Conservation (phyloP, 2,113 vertebrate genomes). For the Nicator chloris region DNA sequence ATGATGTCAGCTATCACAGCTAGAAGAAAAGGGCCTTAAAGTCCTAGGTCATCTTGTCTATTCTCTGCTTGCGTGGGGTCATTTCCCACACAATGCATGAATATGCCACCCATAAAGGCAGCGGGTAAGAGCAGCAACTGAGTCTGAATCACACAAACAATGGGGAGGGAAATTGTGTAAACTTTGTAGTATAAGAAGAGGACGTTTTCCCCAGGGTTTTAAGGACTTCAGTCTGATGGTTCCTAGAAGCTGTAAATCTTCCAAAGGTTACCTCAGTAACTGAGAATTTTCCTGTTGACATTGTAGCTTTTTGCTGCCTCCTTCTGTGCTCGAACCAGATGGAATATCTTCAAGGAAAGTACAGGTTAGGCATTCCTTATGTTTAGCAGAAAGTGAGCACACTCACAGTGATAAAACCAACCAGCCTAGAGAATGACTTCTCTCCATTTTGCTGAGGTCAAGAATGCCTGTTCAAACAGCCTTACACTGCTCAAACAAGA, state of each 20-base stretch:
- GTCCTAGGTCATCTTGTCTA: background rate
- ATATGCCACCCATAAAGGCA: slow-evolving; percentile 42
- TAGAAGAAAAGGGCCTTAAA: background rate
- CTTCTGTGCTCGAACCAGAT: background rate
- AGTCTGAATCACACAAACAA: slow-evolving; percentile 35
- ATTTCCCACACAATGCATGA: background rate
- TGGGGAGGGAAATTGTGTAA: background rate
- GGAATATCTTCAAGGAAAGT: background rate
- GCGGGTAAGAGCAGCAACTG: background rate
- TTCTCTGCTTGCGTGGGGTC: background rate
- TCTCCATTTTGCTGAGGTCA: background rate
- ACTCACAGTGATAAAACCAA: background rate
- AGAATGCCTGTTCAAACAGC: background rate
- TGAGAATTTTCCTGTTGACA: background rate
- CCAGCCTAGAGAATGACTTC: background rate
- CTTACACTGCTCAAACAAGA: background rate
- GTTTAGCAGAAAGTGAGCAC: background rate
- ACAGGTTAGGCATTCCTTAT: background rate
- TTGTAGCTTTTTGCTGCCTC: background rate
- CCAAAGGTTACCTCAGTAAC: background rate
- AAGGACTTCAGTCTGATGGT: background rate
- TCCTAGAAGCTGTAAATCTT: background rate
- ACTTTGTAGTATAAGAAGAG: background rate
- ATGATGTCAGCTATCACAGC: background rate
- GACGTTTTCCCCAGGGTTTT: background rate